These are phyloP conservation scores for Sarcophaga peregrina DNA, from an alignment of 1,140 invertebrate genomes.

Conservation along the genomic window DNA sequence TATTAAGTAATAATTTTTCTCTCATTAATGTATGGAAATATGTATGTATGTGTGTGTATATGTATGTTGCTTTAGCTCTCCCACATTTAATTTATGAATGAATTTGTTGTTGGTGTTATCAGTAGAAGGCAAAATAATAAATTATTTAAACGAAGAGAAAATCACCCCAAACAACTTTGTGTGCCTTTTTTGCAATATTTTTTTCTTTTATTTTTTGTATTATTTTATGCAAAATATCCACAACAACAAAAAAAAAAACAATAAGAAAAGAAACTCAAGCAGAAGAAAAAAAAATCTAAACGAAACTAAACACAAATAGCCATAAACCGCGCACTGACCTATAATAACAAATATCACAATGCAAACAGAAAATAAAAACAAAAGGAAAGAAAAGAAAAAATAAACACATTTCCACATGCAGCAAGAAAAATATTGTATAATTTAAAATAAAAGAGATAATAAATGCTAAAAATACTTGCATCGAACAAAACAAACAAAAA, in stretches of 20 bases:
- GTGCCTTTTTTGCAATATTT: no score
- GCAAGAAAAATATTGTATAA: no score
- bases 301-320: constrained; percentile 22
- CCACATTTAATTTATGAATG: constrained; percentile 9
- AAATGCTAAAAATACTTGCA: no score
- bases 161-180: not conserved
- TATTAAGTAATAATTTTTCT: no score
- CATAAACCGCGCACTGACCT: constrained; percentile 20
- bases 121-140: not conserved
- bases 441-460: no score
- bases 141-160: not conserved
- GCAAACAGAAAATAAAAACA: not conserved
- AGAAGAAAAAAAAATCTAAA: no score
- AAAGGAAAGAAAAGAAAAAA: not conserved
- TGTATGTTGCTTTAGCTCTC: not conserved
- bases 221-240: not conserved
- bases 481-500: no score
- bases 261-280: no score
- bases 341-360: constrained; percentile 24
- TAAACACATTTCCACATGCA: not conserved
- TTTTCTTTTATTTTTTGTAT: no score
- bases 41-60: not conserved
- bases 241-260: no score
- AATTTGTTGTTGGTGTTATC: constrained; percentile 22
- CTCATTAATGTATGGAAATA: no score